phyloP scores from a whole-genome alignment of 2,888 invertebrate species.

The Calameuta pallipes region DNA sequence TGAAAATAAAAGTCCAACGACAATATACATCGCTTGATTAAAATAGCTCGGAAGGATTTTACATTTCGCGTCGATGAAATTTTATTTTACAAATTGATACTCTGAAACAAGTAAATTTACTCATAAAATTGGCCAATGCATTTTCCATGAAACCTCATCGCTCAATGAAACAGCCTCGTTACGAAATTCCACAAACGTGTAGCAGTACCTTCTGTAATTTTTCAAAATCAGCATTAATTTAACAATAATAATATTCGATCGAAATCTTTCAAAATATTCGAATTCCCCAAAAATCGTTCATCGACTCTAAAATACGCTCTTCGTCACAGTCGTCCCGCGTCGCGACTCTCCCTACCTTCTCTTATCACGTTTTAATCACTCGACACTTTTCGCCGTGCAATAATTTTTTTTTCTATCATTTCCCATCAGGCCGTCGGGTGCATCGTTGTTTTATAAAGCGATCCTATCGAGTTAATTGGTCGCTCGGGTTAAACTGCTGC shows the following conservation, averaged over 20 bases:
- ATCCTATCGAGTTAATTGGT: slow-evolving; percentile 62
- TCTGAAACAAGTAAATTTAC: not conserved
- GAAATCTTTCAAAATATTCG: not conserved
- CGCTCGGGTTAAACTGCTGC: slow-evolving; percentile 60
- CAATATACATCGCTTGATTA: not conserved
- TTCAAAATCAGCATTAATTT: not conserved
- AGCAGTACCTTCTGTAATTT: not conserved
- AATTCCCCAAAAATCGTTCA: not conserved
- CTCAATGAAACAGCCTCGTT: not conserved
- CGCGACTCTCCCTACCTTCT: not conserved
- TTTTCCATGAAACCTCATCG: not conserved
- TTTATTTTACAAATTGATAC: not conserved
- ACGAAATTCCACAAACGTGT: not conserved
- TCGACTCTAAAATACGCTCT: not conserved
- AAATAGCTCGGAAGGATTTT: too few species aligned
- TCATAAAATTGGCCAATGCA: not conserved
- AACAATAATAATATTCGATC: not conserved
- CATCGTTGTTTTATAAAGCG: slow-evolving; percentile 25
- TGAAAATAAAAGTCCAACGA: too few species aligned
- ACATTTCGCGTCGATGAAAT: not conserved
- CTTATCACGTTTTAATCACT: not conserved
- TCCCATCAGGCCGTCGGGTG: not conserved
- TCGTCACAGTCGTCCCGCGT: not conserved
- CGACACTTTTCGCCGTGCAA: not conserved
- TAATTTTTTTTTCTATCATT: not conserved